Base-by-base conservation (phyloP, 2,113 vertebrate genomes). In the Phyllostomus discolor region DNA sequence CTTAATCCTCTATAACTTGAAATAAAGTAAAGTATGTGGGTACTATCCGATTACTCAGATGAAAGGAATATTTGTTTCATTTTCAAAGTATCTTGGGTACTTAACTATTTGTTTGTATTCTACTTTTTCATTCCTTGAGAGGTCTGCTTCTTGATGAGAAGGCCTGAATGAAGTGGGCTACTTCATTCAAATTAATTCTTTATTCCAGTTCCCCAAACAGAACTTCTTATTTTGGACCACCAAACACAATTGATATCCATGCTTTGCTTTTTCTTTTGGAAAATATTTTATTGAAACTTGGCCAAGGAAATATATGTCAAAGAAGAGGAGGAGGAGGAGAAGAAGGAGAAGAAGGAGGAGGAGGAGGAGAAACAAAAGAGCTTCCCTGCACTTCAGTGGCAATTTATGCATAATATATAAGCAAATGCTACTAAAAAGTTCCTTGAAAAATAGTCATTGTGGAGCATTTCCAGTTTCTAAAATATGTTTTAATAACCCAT, bases 231-330 rank as follows among this genome's bases (percentile, higher is more conserved):
- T 66, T 96, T 92, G 80, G 67, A 87, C 43, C 91, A 76, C 72
- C 43, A 97, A 26, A 1, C 35, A 10, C 28, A 7, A 96, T 41
- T 80, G 76, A 88, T 90, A 91, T 90, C 69, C 64, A 24, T 48
- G 10, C 24, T 43, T 81, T 4, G 10, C 67, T 4, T 14, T 96
- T 10, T 41, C 4, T 89, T 97, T 95, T 78, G 95, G 38, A 57
- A 19, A 86, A 90, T 73, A 28, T 91, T 97, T 97, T 96, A 43
- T 70, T 96, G 88, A 90, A 80, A 96, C 70, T 95, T 97, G 89
- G 84, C 95, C 94, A 41, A 73, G 41, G 35, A 95, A 95, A 69
- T 14, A 91, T 15, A 7, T 22, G 20, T 57, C 54, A 57, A 57
- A 57, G 54, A 22, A 57, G 54, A 57, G n/a, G n/a, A 57, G 54